These are phyloP conservation scores for Rhipidura dahli DNA, from an alignment of 2,113 vertebrate genomes.

Conservation along the genomic window DNA sequence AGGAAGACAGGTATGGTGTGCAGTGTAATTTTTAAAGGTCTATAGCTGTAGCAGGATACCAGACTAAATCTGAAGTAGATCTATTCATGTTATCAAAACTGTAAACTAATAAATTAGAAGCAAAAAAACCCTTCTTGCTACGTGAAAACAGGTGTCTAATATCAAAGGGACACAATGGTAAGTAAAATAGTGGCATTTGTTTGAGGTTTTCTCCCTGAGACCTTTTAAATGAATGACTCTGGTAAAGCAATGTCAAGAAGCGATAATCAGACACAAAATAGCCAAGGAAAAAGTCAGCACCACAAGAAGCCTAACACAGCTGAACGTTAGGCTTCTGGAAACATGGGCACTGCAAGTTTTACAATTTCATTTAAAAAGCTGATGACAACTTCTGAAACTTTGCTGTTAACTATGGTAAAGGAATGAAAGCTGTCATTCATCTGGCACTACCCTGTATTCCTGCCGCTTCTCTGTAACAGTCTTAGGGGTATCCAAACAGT, in stretches of 20 bases:
- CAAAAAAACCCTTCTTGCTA: neutral
- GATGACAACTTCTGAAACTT: neutral
- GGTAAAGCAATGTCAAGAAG: neutral
- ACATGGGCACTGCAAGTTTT: neutral
- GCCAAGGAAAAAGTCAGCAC: neutral
- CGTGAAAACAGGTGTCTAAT: neutral
- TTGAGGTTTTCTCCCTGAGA: neutral
- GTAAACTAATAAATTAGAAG: neutral
- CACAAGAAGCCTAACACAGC: neutral
- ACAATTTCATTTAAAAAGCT: neutral
- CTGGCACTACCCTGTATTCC: neutral
- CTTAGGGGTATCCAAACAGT: neutral
- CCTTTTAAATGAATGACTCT: neutral
- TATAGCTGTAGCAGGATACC: neutral
- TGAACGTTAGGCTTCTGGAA: neutral
- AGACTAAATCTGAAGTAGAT: neutral
- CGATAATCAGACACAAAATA: neutral
- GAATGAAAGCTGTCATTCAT: neutral
- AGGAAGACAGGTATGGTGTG: neutral
- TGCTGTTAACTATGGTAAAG: neutral
- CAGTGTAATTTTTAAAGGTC: neutral
- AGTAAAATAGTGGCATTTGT: neutral
- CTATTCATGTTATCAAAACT: neutral
- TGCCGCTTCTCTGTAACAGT: neutral
- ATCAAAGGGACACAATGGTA: neutral